Conservation (phyloP, 30 jellyfish, hydroid and myxozoan species). For the Clytia hemisphaerica region DNA sequence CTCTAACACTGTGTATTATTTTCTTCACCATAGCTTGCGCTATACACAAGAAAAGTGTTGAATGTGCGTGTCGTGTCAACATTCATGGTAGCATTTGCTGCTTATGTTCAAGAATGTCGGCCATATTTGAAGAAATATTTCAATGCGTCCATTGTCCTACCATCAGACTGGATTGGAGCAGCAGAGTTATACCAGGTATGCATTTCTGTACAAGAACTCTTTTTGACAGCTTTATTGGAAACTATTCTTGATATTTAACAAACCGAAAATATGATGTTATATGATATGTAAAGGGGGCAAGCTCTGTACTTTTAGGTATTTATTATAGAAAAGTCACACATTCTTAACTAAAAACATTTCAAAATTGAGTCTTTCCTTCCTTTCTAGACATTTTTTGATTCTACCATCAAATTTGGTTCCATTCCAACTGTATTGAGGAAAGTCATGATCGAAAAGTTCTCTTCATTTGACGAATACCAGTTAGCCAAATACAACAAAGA, state of each 20-base stretch:
- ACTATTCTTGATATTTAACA: neutral
- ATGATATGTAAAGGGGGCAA: too few species aligned
- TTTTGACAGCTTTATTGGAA: neutral
- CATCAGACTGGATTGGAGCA: constrained; percentile 90
- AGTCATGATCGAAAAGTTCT: constrained; percentile 71
- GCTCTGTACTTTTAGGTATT: too few species aligned
- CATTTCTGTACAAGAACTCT: neutral
- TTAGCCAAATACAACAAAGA: constrained; percentile 87
- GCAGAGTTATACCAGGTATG: constrained; percentile 79
- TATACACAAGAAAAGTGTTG: constrained; percentile 56
- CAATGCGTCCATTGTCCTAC: constrained; percentile 36
- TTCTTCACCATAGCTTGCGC: constrained; percentile 42
- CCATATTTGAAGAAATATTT: constrained; percentile 66
- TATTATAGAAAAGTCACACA: too few species aligned
- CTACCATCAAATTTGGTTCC: constrained; percentile 59
- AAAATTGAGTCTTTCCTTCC: too few species aligned
- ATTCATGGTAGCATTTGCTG: constrained; percentile 63
- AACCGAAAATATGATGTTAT: neutral
- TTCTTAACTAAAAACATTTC: too few species aligned
- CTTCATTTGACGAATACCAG: constrained; percentile 82
- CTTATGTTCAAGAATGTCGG: constrained; percentile 53
- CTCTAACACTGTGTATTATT: too few species aligned
- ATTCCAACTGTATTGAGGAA: constrained; percentile 82
- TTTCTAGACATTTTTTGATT: constrained; percentile 58
- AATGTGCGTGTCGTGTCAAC: constrained; percentile 58